phyloP scores from a whole-genome alignment of 2,797 vertebrate species.

The Mormyrus proboscirostris region DNA sequence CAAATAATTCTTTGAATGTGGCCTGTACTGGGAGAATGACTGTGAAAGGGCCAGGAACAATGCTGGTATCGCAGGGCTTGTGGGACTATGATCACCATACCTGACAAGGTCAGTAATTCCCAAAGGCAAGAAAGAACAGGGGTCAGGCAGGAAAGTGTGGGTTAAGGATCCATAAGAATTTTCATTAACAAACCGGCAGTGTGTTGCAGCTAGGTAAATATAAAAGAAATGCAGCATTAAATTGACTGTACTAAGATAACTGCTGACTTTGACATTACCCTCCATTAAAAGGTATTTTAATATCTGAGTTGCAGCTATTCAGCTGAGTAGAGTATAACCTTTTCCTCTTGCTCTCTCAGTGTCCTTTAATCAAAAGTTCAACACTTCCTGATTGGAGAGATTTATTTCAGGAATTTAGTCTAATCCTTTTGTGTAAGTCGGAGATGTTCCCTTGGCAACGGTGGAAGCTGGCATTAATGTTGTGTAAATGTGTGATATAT shows the following conservation, averaged over 20 bases:
- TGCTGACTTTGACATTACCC: background rate
- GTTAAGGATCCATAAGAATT: background rate
- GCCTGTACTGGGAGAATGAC: background rate
- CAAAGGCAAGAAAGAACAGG: background rate
- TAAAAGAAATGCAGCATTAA: background rate
- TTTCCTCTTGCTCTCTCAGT: background rate
- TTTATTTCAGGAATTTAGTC: slow-evolving; percentile 30
- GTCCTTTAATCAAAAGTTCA: slow-evolving; percentile 13
- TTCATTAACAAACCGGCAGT: background rate
- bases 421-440: slow-evolving; percentile 27
- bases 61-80: background rate
- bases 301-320: background rate
- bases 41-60: background rate
- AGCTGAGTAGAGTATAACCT: background rate
- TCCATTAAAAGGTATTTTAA: background rate
- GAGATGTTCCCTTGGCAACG: slow-evolving; percentile 27
- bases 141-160: background rate
- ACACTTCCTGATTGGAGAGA: slow-evolving; percentile 14
- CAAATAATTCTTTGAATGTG: background rate
- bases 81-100: background rate
- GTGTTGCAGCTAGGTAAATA: background rate
- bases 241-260: background rate
- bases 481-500: background rate
- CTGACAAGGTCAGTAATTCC: background rate
- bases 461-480: background rate